Evolutionary conservation across 2,888 invertebrate genomes (phyloP), one percentile per base, ranked within the genome.

Genomic region (Pseudococcus viburni): DNA sequence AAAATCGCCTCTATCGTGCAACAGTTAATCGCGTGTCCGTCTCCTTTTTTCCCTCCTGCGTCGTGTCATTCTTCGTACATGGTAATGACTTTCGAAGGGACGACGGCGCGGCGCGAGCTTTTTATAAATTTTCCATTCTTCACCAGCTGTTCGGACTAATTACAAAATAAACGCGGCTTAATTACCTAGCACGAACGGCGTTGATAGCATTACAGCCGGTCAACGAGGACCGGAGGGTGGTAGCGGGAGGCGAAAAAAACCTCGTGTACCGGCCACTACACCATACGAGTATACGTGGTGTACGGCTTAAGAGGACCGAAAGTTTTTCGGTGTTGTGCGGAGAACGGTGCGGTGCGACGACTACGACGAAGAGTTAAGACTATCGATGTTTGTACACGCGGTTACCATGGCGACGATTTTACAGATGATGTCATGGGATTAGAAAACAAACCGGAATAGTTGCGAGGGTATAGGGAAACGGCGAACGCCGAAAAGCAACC

Each of bases 381-480:
- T 80, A 80, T 80, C 80, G 80, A 80, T 80, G 80, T 80, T 80
- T 80, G 80, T 80, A 80, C 68, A 73, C 80, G 80, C 80, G 80
- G 80, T 80, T 42, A 80, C 80, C 80, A 80, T 80, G 42, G 42
- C 42, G 80, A 80, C 80, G 42, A 42, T 80, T 73, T 80, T 42
- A 80, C 80, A 80, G 80, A 80, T 80, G 85, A 85, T 85, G 59
- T 59, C 85, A 59, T 85, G 85, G 85, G 85, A 85, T 85, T 85
- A 85, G 85, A 59, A 85, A 85, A 59, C 85, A 85, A 85, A 85
- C 85, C 85, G 85, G 59, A 85, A 85, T 85, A 55, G 59, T 26
- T 59, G 39, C 85, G 33, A 59, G 85, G 85, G 59, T 85, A 39
- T 85, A 39, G 55, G 33, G 26, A 33, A 59, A 80, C n/a, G 68